Evolutionary conservation across 2,888 invertebrate species (phyloP).

Genomic region (Ganaspis brasiliensis): DNA sequence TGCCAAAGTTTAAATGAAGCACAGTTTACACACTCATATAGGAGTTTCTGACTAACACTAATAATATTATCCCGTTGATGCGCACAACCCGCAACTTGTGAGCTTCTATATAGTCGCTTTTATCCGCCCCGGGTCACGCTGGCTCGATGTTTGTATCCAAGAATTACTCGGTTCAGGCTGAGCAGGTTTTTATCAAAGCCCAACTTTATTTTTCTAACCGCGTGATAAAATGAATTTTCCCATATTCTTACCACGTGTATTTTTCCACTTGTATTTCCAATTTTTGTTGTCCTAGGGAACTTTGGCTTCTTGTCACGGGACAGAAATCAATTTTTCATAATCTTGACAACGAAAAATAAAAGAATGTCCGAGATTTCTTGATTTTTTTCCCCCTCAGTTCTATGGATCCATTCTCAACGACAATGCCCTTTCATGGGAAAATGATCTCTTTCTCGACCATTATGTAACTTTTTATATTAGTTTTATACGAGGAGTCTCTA

Average conservation of each 20-base stretch:
- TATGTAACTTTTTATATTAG: conserved; percentile 41
- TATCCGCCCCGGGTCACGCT: conserved; percentile 32
- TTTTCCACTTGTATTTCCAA: background rate
- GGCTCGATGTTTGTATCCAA: conserved; percentile 8
- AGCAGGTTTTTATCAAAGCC: conserved; percentile 27
- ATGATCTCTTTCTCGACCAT: conserved; percentile 20
- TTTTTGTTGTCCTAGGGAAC: background rate
- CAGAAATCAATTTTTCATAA: conserved; percentile 48
- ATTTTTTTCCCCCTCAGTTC: background rate
- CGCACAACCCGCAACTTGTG: conserved; percentile 22
- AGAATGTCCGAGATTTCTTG: conserved; percentile 22
- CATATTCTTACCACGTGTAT: background rate
- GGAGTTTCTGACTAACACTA: conserved; percentile 26
- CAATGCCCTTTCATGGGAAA: conserved; percentile 19
- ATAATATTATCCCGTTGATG: conserved; percentile 28
- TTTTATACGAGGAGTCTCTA: too few relatives aligned
- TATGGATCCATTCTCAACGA: conserved; percentile 28
- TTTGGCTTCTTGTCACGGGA: background rate
- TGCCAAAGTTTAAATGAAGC: conserved; percentile 13
- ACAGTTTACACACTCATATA: conserved; percentile 8
- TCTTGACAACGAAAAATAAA: conserved; percentile 32
- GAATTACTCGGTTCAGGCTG: conserved; percentile 15
- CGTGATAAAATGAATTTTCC: conserved; percentile 21
- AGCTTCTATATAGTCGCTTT: conserved; percentile 24
- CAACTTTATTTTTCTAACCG: conserved; percentile 29